These are phyloP conservation scores for Lepus americanus DNA, from an alignment of 2,113 vertebrate species.

Conservation along the genomic window DNA sequence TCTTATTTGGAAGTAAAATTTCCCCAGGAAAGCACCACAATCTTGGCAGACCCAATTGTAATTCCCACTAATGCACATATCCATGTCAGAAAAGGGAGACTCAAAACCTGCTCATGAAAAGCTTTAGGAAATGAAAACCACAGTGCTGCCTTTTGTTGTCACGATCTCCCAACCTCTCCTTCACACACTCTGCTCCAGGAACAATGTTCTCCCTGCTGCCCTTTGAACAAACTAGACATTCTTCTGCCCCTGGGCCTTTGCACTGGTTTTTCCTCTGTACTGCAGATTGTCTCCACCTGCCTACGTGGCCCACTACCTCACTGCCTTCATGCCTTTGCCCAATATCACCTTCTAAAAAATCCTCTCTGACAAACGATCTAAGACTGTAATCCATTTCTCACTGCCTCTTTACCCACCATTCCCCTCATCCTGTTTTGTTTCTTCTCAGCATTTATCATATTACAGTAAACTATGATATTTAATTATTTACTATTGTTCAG, in stretches of 20 bases:
- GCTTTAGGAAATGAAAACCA: constrained; percentile 10
- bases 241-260: neutral
- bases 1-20: neutral
- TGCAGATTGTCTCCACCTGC: neutral
- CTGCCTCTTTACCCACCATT: neutral
- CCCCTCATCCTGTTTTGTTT: neutral
- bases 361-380: neutral
- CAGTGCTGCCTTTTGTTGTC: neutral
- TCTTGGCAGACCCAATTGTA: neutral
- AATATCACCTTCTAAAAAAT: neutral
- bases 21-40: neutral
- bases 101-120: neutral
- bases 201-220: neutral
- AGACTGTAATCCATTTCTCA: neutral
- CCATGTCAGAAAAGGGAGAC: neutral
- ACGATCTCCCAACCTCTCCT: neutral
- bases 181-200: neutral
- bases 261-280: neutral
- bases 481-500: neutral
- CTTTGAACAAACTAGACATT: neutral
- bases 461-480: neutral
- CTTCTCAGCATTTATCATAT: neutral
- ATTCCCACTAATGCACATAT: neutral
- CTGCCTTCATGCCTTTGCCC: neutral
- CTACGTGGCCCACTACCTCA: neutral